Base-by-base conservation (phyloP, 2,797 vertebrate species). In the Masticophis lateralis region DNA sequence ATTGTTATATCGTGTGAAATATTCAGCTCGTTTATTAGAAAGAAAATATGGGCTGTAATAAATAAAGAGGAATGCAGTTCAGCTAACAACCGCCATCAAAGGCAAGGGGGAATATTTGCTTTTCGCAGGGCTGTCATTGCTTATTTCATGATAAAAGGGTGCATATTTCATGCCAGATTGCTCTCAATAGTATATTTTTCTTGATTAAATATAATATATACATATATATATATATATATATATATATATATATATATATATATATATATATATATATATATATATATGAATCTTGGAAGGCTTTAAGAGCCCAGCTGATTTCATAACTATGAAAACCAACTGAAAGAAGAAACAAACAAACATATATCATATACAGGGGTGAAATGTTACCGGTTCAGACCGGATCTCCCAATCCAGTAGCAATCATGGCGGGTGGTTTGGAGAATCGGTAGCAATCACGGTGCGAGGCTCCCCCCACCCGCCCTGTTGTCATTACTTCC, bases 101-200 rank as follows among this genome's bases (percentile, higher is more conserved):
- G 86, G 66, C 92, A 89, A 91, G 0, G 28, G 92, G 90, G 90
- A 93, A 91, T 89, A 93, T 83, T 87, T 86, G 66, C 66, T 86
- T 91, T 60, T 93, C 66, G n/a, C 22, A 20, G 47, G 20, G 12
- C 61, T 2, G 88, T 90, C 32, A 11, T 93, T 91, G 86, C 90
- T 93, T 93, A 88, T 93, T 88, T 83, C 56, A 47, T 89, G 90
- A 93, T 91, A 93, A 91, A 93, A 91, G 86, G 47, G 11, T 83
- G n/a, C 2, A 55, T 88, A 91, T 61, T 88, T 91, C 92, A 88
- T 88, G 20, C 28, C 47, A 43, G 28, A 83, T 91, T 83, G 43
- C 61, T 86, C 86, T 18, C 90, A 3, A 61, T 88, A 61, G 90
- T 91, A 93, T 69, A 89, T 88, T 88, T 91, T 91, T 91, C 92